Conservation (phyloP, 2,888 invertebrate genomes). For the Lasiommata megera region DNA sequence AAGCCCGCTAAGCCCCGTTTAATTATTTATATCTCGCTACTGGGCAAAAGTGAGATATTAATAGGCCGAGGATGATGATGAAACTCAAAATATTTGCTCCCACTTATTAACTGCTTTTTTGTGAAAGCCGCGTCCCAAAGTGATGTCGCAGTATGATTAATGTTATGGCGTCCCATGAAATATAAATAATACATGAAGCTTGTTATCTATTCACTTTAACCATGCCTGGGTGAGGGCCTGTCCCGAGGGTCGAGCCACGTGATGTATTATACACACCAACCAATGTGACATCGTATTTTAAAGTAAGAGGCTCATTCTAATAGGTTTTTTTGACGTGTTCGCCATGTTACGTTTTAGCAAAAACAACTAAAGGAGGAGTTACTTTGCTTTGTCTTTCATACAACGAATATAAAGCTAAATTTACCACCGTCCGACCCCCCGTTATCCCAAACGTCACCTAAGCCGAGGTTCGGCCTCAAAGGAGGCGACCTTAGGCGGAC, state of each 20-base stretch:
- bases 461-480: too few species aligned
- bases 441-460: too few species aligned
- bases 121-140: not conserved
- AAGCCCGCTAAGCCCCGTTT: too few species aligned
- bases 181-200: slow-evolving; percentile 10
- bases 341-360: too few species aligned
- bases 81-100: not conserved
- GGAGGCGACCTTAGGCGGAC: too few species aligned
- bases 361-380: too few species aligned
- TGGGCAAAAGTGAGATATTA: too few species aligned
- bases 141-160: slow-evolving; percentile 1
- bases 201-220: slow-evolving; percentile 11
- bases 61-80: too few species aligned
- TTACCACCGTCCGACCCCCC: too few species aligned
- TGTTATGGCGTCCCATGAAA: slow-evolving; percentile 5
- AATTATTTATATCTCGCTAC: too few species aligned
- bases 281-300: not conserved
- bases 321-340: not conserved
- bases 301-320: not conserved
- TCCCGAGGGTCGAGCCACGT: not conserved
- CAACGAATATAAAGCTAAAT: too few species aligned
- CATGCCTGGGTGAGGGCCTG: not conserved
- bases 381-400: too few species aligned
- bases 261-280: not conserved
- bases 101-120: not conserved